These are phyloP conservation scores for Corythucha ciliata DNA, from an alignment of 2,888 invertebrate genomes.

Conservation along the genomic window DNA sequence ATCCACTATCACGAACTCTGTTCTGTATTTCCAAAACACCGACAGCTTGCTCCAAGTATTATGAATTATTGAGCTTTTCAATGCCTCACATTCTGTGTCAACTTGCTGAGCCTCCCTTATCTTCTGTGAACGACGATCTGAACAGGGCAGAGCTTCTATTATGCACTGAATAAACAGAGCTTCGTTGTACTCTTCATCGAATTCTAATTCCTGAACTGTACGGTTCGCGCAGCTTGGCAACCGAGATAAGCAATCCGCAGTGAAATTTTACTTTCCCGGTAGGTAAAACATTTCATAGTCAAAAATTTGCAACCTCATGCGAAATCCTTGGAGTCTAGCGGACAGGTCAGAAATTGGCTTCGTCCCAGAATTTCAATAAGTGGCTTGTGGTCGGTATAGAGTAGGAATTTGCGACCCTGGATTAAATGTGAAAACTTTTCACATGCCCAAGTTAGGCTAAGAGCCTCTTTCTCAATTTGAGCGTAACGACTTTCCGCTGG, in stretches of 20 bases:
- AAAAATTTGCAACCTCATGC: neutral
- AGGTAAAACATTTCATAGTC: neutral
- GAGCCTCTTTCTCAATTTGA: neutral
- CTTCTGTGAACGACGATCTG: too few species aligned
- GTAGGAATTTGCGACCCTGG: too few species aligned
- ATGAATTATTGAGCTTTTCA: too few species aligned
- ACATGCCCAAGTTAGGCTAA: neutral
- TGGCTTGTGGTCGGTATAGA: too few species aligned
- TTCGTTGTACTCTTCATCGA: neutral
- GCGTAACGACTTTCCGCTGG: neutral
- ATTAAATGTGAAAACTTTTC: too few species aligned
- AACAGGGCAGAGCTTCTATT: neutral
- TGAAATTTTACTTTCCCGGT: neutral
- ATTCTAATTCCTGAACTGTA: neutral
- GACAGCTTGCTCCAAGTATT: too few species aligned
- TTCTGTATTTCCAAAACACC: too few species aligned
- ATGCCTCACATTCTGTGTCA: neutral
- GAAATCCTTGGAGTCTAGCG: neutral
- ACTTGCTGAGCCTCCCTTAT: too few species aligned
- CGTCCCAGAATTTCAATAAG: too few species aligned
- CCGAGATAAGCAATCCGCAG: neutral
- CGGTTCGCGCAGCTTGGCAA: neutral
- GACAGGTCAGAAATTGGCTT: neutral
- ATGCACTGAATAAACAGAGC: neutral
- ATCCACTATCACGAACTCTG: slow-evolving; percentile 1